phyloP scores from a whole-genome alignment of 2,888 invertebrate genomes.

The Itoplectis maculator region DNA sequence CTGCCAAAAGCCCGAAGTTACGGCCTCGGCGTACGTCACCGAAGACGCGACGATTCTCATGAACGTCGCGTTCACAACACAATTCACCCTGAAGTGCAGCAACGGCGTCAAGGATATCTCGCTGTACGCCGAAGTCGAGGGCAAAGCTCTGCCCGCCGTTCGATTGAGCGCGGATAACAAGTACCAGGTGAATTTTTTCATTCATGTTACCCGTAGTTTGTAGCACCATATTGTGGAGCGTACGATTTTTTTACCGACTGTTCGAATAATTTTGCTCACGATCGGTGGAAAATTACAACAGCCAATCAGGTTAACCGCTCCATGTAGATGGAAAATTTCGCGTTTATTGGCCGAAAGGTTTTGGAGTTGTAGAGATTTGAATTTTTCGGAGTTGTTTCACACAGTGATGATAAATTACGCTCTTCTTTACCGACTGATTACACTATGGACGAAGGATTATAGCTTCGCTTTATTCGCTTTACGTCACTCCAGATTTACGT shows the following conservation, averaged over 20 bases:
- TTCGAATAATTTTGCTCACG: not conserved
- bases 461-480: too few relatives aligned
- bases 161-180: slow-evolving; percentile 90
- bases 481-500: too few relatives aligned
- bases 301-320: not conserved
- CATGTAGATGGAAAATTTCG: too few relatives aligned
- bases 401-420: too few relatives aligned
- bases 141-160: slow-evolving; percentile 93
- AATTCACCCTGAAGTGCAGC: slow-evolving; percentile 94
- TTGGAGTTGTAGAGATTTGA: too few relatives aligned
- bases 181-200: slow-evolving; percentile 90
- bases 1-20: slow-evolving; percentile 89
- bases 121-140: slow-evolving; percentile 95
- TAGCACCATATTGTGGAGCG: slow-evolving; percentile 1
- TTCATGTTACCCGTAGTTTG: too few relatives aligned
- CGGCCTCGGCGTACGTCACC: slow-evolving; percentile 94
- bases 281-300: not conserved
- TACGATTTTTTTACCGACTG: not conserved
- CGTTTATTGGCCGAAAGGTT: too few relatives aligned
- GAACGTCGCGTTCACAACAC: slow-evolving; percentile 95
- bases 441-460: too few relatives aligned
- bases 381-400: too few relatives aligned
- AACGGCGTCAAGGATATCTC: slow-evolving; percentile 89
- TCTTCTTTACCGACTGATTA: too few relatives aligned
- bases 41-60: slow-evolving; percentile 96